These are phyloP conservation scores for Phasianus colchicus DNA, from an alignment of 2,113 vertebrate genomes.

Conservation along the genomic window DNA sequence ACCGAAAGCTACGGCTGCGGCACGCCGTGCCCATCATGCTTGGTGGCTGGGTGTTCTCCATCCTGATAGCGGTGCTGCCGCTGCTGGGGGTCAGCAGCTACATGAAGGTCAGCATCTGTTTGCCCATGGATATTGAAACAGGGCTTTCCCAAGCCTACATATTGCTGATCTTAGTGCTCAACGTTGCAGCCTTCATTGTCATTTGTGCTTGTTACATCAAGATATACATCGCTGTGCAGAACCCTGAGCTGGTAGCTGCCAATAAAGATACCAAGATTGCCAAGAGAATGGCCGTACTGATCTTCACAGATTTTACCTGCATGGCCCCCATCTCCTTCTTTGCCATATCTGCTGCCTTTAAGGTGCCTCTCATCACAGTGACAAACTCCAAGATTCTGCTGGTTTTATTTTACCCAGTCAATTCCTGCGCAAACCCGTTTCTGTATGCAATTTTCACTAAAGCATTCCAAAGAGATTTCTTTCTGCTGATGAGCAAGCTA, in stretches of 20 bases:
- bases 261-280: conserved; percentile 89
- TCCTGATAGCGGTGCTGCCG: conserved; percentile 85
- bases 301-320: conserved; percentile 94
- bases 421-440: conserved; percentile 95
- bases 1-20: conserved; percentile 84
- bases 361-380: conserved; percentile 91
- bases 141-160: conserved; percentile 87
- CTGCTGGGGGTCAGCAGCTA: conserved; percentile 91
- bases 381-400: conserved; percentile 94
- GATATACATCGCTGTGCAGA: conserved; percentile 89
- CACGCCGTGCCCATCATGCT: conserved; percentile 87
- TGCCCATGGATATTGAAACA: conserved; percentile 93
- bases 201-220: conserved; percentile 90
- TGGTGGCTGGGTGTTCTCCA: conserved; percentile 87
- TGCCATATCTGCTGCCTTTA: conserved; percentile 91
- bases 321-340: conserved; percentile 97
- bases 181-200: conserved; percentile 85
- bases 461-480: conserved; percentile 88
- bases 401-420: conserved; percentile 94
- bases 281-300: conserved; percentile 94
- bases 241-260: conserved; percentile 83
- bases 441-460: conserved; percentile 93
- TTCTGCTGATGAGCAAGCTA: conserved; percentile 84
- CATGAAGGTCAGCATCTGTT: conserved; percentile 93
- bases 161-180: conserved; percentile 84